Base-by-base conservation (phyloP, 2,113 vertebrate genomes). In the Cisticola juncidis region DNA sequence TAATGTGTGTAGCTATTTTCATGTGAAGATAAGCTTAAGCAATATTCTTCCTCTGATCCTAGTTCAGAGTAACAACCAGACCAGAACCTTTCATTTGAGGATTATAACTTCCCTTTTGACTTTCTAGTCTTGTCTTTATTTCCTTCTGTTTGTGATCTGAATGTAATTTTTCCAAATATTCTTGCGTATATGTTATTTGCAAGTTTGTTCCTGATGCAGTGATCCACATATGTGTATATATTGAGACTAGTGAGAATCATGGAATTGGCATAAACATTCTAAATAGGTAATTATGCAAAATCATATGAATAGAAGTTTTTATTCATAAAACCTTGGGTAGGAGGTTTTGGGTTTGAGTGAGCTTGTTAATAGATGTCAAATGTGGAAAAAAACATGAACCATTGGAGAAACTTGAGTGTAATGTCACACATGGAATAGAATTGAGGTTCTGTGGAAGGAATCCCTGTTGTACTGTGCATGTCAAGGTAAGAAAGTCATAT, bases 21-120 rank as follows among this genome's bases (percentile, higher is more conserved):
- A 45, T 91, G 24, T 70, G 84, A 85, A 91, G 78, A 80, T 94
- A 91, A 94, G 58, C 62, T 82, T 80, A 80, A 72, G 74, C 53
- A 89, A 51, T 91, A 65, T 72, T 91, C 33, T 88, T 85, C 47
- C 29, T 90, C 54, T 95, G 89, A 94, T 91, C 66, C 50, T 69
- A 80, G 58, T 72, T 90, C 25, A 89, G 61, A 87, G 51, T 76
- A 80, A 88, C 26, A 87, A 38, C 48, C 84, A 91, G 53, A 36
- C 57, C 42, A 85, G 70, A 92, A 74, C 29, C 21, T 50, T 92
- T 92, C 6, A 61, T 86, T 64, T 53, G 14, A 84, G 45, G 73
- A 42, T 76, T 86, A 29, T 79, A 83, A 77, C 81, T 87, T 80
- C 36, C 45, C 28, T 82, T 82, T 29, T 80, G n/a, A 79, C 76